Base-by-base conservation (phyloP, 2,888 invertebrate genomes). In the Lithosia quadra region DNA sequence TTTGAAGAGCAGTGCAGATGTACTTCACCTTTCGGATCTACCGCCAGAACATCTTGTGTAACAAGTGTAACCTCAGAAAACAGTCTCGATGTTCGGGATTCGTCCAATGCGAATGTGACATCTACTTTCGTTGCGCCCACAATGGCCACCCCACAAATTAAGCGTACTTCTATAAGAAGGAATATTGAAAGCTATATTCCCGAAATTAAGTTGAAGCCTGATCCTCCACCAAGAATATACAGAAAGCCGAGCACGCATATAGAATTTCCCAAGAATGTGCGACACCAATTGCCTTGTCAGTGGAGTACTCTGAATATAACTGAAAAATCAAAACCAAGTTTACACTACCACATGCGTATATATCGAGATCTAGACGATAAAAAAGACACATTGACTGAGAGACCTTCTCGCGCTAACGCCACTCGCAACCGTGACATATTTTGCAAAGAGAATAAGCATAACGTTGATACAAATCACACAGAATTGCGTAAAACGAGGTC, bases 1-100 rank as follows among this genome's bases (percentile, higher is more conserved):
- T 97, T 96, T 83, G 97, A 97, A 87, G 95, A 96, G 69, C 96
- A 97, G 80, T 97, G 97, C 85, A 95, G 96, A 71, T 97, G 97
- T 85, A 96, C 96, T 0, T 97, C 97, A 1, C 97, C 97, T 0
- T 97, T 97, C 83, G 97, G 96, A 18, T 97, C 97, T 2, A 97
- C 97, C 0, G 97, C 97, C 1, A 92, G 97, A 72, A 96, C 97
- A 36, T 97, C 97, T 3, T 96, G 96, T 76, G 96, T 95, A 65
- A 94, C 95, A 9, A 95, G 96, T 74, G 95, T 95, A 7, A 95
- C 95, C 8, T 96, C 96, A 1, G 96, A 96, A 78, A 96, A 95
- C 78, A 92, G 95, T 72, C 92, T 95, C 0, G 95, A 95, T 43
- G 95, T 95, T 21, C 92, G 95, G 76, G 95, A 96, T 82, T 93